Percentiles rank a stretch among this genome's conserved stretches.
Evolutionary conservation across 2,888 invertebrate species (phyloP).

Genomic region (Rhagonycha fulva): DNA sequence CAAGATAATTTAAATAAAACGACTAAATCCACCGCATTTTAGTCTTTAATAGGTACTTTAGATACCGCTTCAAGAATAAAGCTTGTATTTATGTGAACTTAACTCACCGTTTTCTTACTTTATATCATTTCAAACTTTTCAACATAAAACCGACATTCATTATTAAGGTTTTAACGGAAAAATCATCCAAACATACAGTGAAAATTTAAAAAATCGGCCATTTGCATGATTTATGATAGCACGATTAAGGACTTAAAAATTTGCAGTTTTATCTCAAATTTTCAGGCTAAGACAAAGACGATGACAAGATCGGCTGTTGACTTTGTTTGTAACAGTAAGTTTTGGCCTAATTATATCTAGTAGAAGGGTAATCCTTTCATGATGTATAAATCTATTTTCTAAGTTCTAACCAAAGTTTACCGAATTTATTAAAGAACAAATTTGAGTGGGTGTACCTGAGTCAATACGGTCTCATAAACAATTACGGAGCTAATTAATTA

Average conservation of each 20-base stretch:
- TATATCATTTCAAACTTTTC: not conserved
- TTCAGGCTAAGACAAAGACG: too few relatives aligned
- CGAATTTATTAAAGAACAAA: not conserved
- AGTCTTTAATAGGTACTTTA: conserved; percentile 23
- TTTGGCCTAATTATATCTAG: too few relatives aligned
- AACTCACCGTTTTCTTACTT: conserved; percentile 2
- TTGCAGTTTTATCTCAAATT: too few relatives aligned
- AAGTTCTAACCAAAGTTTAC: too few relatives aligned
- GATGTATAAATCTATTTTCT: too few relatives aligned
- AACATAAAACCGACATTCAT: not conserved
- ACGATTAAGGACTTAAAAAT: not conserved
- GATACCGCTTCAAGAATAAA: conserved; percentile 17
- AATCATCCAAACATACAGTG: not conserved
- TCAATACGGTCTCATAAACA: not conserved
- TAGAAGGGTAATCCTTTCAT: too few relatives aligned
- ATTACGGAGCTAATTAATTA: not conserved
- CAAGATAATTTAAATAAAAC: conserved; percentile 28
- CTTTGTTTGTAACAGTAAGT: too few relatives aligned
- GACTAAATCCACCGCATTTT: conserved; percentile 25
- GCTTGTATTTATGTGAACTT: conserved; percentile 18
- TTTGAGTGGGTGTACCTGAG: not conserved
- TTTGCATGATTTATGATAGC: not conserved
- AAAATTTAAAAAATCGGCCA: not conserved
- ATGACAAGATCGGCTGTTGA: too few relatives aligned
- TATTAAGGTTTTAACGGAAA: not conserved